Conservation (phyloP, 2,888 invertebrate species). For the Lithophane leautieri region DNA sequence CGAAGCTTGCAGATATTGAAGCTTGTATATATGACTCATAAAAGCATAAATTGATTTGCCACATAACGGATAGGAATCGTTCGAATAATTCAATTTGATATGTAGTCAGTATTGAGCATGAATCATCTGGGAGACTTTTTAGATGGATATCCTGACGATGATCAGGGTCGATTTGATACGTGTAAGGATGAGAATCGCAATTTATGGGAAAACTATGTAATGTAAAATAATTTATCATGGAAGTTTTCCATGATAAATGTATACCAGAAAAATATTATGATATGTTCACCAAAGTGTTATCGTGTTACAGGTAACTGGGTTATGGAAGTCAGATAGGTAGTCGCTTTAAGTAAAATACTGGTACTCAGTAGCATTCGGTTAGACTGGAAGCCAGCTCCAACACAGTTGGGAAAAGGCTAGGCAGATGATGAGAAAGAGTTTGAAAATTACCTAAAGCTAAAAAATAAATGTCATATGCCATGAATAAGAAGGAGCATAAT, state of each 20-base stretch:
- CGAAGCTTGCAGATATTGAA: conserved; percentile 12
- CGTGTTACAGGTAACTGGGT: not conserved
- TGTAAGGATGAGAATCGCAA: not conserved
- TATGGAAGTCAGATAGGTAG: not conserved
- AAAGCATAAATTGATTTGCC: conserved; percentile 46
- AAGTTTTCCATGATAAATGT: too few relatives aligned
- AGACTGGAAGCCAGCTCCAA: not conserved
- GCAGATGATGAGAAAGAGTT: not conserved
- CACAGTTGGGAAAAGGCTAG: not conserved
- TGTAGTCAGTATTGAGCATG: conserved; percentile 16
- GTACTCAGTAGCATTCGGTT: too few relatives aligned
- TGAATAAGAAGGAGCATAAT: not conserved
- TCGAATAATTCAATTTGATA: conserved; percentile 26
- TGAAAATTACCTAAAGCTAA: not conserved
- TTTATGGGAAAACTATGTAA: not conserved
- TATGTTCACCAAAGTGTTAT: not conserved
- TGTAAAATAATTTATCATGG: too few relatives aligned
- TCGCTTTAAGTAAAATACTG: not conserved
- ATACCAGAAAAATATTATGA: not conserved
- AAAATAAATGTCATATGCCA: not conserved
- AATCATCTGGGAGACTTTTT: conserved; percentile 31
- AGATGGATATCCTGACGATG: not conserved
- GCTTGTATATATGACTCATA: conserved; percentile 46
- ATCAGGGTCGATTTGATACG: not conserved
- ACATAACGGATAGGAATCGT: conserved; percentile 24